These are phyloP conservation scores for Orchesella cincta DNA, from an alignment of 1,140 invertebrate species.

Conservation along the genomic window DNA sequence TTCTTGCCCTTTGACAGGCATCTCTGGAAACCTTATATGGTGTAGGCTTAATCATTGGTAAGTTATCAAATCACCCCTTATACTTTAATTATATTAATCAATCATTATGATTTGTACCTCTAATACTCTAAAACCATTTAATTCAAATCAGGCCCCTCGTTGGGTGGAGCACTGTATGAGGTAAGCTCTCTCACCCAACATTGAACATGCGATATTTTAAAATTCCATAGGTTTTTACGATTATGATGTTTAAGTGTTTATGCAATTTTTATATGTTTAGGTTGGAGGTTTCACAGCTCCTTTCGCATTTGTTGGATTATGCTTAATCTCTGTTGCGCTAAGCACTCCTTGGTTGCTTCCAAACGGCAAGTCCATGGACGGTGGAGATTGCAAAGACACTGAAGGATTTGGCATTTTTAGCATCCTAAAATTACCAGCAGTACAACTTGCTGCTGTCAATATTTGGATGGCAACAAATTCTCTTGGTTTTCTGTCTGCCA, in stretches of 20 bases:
- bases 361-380: constrained; percentile 52
- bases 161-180: constrained; percentile 32
- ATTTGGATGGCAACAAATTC: constrained; percentile 75
- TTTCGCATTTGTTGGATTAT: constrained; percentile 77
- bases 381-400: constrained; percentile 53
- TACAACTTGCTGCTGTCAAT: constrained; percentile 67
- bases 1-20: constrained; percentile 17
- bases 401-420: constrained; percentile 57
- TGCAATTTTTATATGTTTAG: constrained; percentile 52
- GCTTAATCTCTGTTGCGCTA: constrained; percentile 73
- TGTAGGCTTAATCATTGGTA: constrained; percentile 27
- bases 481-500: constrained; percentile 78
- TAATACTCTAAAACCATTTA: too few species aligned
- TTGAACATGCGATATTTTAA: too few species aligned
- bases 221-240: constrained; percentile 26
- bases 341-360: constrained; percentile 74
- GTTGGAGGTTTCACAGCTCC: constrained; percentile 81
- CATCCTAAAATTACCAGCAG: constrained; percentile 69
- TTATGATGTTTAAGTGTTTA: background rate
- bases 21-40: constrained; percentile 28
- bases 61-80: too few species aligned
- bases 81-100: too few species aligned
- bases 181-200: constrained; percentile 22
- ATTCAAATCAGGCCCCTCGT: too few species aligned
- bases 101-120: too few species aligned